A percentile compares a stretch with the other conserved stretches of the same genome.
Conservation (phyloP, 2,888 invertebrate genomes). For the Lasioglossum calceatum region DNA sequence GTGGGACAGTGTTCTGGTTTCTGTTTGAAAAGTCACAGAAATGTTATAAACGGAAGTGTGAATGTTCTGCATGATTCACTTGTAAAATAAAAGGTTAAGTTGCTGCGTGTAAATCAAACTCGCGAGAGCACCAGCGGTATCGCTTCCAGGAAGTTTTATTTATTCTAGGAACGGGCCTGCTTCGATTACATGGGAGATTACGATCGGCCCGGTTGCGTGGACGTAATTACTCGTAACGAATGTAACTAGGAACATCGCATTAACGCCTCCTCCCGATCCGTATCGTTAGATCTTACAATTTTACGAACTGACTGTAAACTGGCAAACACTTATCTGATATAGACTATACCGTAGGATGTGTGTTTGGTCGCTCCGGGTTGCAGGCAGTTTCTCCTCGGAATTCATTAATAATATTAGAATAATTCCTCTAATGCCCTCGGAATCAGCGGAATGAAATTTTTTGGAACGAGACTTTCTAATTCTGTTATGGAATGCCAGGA, state of each 20-base stretch:
- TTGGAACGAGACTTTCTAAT: conserved; percentile 6
- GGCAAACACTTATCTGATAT: background rate
- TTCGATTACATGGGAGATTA: conserved; percentile 54
- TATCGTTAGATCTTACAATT: conserved; percentile 43
- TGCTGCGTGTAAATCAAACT: conserved; percentile 40
- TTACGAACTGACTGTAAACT: conserved; percentile 11
- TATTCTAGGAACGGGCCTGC: conserved; percentile 27
- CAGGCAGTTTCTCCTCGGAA: conserved; percentile 8
- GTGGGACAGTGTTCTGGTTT: background rate
- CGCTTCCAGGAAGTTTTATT: conserved; percentile 39
- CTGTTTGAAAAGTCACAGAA: background rate
- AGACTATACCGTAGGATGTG: conserved; percentile 21
- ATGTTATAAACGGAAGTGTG: background rate
- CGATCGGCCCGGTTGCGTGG: conserved; percentile 55
- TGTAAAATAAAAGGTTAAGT: conserved; percentile 31
- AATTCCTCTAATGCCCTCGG: background rate
- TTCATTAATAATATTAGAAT: conserved; percentile 13
- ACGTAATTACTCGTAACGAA: conserved; percentile 63
- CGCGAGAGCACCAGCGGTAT: background rate
- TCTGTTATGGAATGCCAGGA: background rate
- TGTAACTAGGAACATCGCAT: conserved; percentile 48
- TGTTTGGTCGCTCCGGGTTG: conserved; percentile 23
- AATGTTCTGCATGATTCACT: conserved; percentile 32
- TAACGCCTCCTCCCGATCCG: conserved; percentile 43
- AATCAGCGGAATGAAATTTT: conserved; percentile 4